Conservation (phyloP, 2,113 vertebrate species). For the Athene noctua region DNA sequence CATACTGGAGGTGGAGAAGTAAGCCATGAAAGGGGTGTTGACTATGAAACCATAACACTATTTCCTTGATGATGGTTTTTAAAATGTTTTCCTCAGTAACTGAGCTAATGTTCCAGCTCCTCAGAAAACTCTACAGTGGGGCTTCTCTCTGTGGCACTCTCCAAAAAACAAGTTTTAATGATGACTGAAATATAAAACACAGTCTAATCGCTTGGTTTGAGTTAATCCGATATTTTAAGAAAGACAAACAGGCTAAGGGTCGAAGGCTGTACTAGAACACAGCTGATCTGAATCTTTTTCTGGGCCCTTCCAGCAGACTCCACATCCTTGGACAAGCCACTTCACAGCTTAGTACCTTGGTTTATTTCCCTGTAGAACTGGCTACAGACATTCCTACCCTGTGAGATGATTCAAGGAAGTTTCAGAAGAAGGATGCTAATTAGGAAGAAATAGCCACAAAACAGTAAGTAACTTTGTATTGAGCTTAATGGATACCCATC, state of each 20-base stretch:
- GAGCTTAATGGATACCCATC: not conserved
- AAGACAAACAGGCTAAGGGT: not conserved
- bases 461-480: not conserved
- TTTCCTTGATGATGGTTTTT: not conserved
- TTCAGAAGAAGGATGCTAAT: not conserved
- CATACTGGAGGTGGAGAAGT: not conserved
- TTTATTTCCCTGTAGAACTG: not conserved
- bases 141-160: not conserved
- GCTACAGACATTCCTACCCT: not conserved
- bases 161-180: not conserved
- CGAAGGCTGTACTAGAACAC: not conserved
- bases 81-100: not conserved
- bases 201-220: not conserved
- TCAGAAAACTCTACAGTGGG: not conserved
- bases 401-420: not conserved
- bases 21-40: not conserved
- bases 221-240: not conserved
- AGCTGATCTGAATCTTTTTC: not conserved
- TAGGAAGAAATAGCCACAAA: not conserved
- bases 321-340: not conserved
- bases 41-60: not conserved
- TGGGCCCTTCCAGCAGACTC: not conserved
- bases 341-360: not conserved
- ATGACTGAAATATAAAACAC: not conserved
- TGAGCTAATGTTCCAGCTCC: not conserved